Evolutionary conservation across 1,140 invertebrate species (phyloP).

Genomic region (Trissolcus basalis): DNA sequence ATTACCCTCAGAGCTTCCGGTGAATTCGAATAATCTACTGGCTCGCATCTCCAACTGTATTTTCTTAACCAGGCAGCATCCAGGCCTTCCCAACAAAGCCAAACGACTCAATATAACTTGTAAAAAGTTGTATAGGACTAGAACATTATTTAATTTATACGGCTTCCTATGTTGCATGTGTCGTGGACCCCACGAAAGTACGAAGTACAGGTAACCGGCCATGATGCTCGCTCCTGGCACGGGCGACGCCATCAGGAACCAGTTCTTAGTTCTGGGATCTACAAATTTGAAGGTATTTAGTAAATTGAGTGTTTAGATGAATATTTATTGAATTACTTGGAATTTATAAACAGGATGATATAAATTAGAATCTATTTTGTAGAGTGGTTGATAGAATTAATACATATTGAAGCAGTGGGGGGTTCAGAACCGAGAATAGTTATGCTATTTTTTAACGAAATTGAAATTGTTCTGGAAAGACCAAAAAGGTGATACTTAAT

Average conservation of each 20-base stretch:
- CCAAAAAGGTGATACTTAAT: no score
- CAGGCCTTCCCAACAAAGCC: slow-evolving; percentile 84
- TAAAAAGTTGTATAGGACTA: slow-evolving; percentile 88
- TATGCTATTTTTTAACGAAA: no score
- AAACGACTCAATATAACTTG: slow-evolving; percentile 86
- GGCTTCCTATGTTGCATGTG: slow-evolving; percentile 89
- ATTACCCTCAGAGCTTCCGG: slow-evolving; percentile 84
- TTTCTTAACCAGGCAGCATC: slow-evolving; percentile 79
- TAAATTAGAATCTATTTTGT: no score
- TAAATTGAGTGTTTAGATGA: no score
- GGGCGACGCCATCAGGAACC: slow-evolving; percentile 88
- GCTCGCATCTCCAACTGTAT: slow-evolving; percentile 90
- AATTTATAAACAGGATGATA: no score
- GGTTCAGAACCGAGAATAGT: no score
- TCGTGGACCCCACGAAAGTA: slow-evolving; percentile 84
- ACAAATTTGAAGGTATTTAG: slow-evolving; percentile 44
- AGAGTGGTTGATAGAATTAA: no score
- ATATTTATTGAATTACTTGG: no score
- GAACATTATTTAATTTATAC: slow-evolving; percentile 84
- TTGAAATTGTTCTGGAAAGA: no score
- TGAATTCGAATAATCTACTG: slow-evolving; percentile 84
- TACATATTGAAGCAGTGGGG: no score
- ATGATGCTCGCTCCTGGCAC: slow-evolving; percentile 83
- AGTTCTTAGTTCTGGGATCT: slow-evolving; percentile 90
- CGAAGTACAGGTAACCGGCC: slow-evolving; percentile 83